A percentile compares a stretch with the other conserved stretches of the same genome.
These are phyloP conservation scores for Progne subis DNA, from an alignment of 2,113 vertebrate genomes.

Conservation along the genomic window DNA sequence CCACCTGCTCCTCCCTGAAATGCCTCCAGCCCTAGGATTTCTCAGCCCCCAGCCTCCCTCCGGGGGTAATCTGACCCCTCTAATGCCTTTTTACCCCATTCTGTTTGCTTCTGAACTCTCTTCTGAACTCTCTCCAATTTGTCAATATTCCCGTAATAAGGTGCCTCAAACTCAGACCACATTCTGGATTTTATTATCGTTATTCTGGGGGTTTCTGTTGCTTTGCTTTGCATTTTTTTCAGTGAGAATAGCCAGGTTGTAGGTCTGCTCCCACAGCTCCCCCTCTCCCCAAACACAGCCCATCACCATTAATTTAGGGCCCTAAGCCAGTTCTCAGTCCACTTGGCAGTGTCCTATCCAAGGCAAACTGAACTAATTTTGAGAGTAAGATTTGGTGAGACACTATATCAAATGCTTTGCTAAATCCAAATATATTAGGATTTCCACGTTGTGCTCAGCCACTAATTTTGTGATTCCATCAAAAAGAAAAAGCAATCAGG, in stretches of 20 bases:
- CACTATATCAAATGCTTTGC: constrained; percentile 61
- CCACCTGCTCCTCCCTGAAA: constrained; percentile 2
- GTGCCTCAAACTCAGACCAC: neutral
- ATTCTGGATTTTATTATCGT: neutral
- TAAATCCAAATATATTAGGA: constrained; percentile 72
- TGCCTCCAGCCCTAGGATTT: neutral
- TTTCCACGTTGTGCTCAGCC: constrained; percentile 58
- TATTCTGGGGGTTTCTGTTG: neutral
- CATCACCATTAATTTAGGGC: neutral
- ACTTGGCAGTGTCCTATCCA: constrained; percentile 36
- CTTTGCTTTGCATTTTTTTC: neutral
- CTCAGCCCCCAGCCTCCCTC: neutral
- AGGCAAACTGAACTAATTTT: constrained; percentile 67
- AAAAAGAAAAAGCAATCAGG: constrained; percentile 69
- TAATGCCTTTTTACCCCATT: rapidly evolving
- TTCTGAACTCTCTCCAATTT: neutral
- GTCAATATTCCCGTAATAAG: neutral
- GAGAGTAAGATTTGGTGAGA: constrained; percentile 49
- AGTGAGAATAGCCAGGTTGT: neutral
- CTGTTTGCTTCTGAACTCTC: neutral
- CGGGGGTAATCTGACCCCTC: neutral
- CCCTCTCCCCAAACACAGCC: neutral
- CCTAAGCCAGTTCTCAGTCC: constrained; percentile 44
- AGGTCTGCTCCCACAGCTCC: neutral
- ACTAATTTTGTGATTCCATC: constrained; percentile 67